Conservation (phyloP, 2,797 vertebrate genomes). For the Dicrostonyx torquatus region DNA sequence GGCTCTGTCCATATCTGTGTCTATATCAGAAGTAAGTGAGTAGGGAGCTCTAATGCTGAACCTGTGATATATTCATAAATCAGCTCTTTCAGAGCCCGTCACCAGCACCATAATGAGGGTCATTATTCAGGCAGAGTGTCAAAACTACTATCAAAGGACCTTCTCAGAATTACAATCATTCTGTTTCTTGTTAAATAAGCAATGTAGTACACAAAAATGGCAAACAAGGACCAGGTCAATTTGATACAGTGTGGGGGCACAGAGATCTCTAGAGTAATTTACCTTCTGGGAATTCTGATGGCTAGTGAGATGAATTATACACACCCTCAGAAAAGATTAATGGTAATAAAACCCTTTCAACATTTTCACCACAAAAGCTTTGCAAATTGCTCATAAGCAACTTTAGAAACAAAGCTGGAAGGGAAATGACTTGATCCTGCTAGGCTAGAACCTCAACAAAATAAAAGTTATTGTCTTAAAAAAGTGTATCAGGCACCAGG, state of each 20-base stretch:
- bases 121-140: slow-evolving; percentile 99
- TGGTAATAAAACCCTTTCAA: slow-evolving; percentile 92
- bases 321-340: slow-evolving; percentile 97
- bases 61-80: slow-evolving; percentile 99
- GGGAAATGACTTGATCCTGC: slow-evolving; percentile 69
- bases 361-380: slow-evolving; percentile 83
- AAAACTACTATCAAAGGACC: slow-evolving; percentile 99
- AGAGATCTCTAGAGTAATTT: slow-evolving; percentile 99
- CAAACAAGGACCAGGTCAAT: slow-evolving; percentile 99
- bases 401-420: slow-evolving; percentile 77
- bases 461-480: slow-evolving; percentile 68
- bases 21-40: slow-evolving; percentile 84
- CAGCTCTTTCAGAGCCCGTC: slow-evolving; percentile 99
- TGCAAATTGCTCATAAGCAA: slow-evolving; percentile 83
- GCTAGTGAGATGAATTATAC: slow-evolving; percentile 98
- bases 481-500: slow-evolving; percentile 64
- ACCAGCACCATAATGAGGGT: slow-evolving; percentile 99
- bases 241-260: slow-evolving; percentile 97
- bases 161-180: slow-evolving; percentile 99
- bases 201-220: slow-evolving; percentile 99
- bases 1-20: slow-evolving; percentile 83
- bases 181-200: slow-evolving; percentile 99
- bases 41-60: slow-evolving; percentile 89
- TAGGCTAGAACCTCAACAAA: slow-evolving; percentile 74
- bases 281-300: slow-evolving; percentile 97